Base-by-base conservation (phyloP, 2,797 vertebrate genomes). In the Cuniculus paca region DNA sequence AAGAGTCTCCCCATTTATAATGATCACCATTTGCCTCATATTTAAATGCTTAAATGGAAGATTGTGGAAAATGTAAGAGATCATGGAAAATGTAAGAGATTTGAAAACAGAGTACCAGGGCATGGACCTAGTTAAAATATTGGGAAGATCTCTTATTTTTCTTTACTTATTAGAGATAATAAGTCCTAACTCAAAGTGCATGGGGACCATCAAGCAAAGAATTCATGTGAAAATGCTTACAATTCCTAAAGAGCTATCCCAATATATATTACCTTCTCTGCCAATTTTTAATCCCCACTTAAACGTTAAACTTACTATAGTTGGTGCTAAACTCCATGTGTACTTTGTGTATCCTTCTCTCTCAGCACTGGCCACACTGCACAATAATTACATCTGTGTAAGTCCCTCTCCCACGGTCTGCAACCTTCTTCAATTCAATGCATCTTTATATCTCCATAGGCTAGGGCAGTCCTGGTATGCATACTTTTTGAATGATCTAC, bases 111-210 rank as follows among this genome's bases (percentile, higher is more conserved):
- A 90, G 89, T 52, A 78, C 34, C 6, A 48, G 56, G 16, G 1
- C 48, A 5, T 70, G 26, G 63, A 72, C 6, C 65, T 88, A 7
- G 31, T 50, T 75, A 45, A 74, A 34, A 28, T 48, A 39, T 13
- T 12, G 39, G 58, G 36, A 3, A 56, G 87, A 65, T 88, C 42
- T 91, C 50, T 45, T n/a, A 83, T 20, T 77, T 82, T 72, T 88
- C 39, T 61, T 72, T 50, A 39, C 45, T 89, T 83, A 48, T 89
- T 80, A 80, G 74, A 83, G 61, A 88, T 89, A 70, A 88, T 77
- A 39, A 48, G 14, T 34, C 80, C 34, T 56, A 26, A 45, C 58
- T 63, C 70, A 56, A 82, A 96, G 34, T 90, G 24, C 56, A 70
- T 24, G 56, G 79, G 42, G 56, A 56, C 87, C 31, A 72, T 34